These are phyloP conservation scores for Drosophila austrosaltans DNA, from an alignment of 2,888 invertebrate species.

Conservation along the genomic window DNA sequence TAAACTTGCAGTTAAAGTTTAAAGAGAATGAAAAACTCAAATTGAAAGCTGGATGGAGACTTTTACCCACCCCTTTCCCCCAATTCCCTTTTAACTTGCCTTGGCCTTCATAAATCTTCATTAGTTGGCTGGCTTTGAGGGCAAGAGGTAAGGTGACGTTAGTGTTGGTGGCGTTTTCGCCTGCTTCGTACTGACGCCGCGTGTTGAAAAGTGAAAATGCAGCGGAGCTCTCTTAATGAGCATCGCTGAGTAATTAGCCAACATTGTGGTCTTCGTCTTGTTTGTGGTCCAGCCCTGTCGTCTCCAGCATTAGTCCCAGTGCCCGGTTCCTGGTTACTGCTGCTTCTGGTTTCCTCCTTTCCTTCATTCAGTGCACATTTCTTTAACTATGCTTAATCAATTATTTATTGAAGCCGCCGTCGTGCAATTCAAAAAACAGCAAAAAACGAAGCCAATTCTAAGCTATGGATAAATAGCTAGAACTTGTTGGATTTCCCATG, in stretches of 20 bases:
- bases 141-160: background rate
- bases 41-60: conserved; percentile 1
- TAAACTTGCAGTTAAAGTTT: conserved; percentile 68
- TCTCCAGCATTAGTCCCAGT: background rate
- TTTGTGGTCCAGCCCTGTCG: conserved; percentile 5
- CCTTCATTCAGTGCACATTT: conserved; percentile 27
- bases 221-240: conserved; percentile 74
- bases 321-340: too few species aligned
- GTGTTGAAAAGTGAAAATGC: conserved; percentile 78
- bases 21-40: conserved; percentile 42
- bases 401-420: conserved; percentile 70
- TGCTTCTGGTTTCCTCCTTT: background rate
- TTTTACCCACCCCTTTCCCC: background rate
- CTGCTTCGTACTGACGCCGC: background rate
- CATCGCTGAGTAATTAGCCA: conserved; percentile 76
- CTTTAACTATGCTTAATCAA: conserved; percentile 69
- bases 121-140: conserved; percentile 41
- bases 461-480: conserved; percentile 33
- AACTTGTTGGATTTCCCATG: conserved; percentile 34
- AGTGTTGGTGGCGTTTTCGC: conserved; percentile 36
- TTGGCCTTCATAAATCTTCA: conserved; percentile 76
- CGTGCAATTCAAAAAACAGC: background rate
- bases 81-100: conserved; percentile 34
- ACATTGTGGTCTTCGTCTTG: conserved; percentile 66
- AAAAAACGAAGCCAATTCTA: conserved; percentile 27